Evolutionary conservation across 2,113 vertebrate species (phyloP), one percentile per base, ranked within the genome.

Genomic region (Corythornis vintsioides): DNA sequence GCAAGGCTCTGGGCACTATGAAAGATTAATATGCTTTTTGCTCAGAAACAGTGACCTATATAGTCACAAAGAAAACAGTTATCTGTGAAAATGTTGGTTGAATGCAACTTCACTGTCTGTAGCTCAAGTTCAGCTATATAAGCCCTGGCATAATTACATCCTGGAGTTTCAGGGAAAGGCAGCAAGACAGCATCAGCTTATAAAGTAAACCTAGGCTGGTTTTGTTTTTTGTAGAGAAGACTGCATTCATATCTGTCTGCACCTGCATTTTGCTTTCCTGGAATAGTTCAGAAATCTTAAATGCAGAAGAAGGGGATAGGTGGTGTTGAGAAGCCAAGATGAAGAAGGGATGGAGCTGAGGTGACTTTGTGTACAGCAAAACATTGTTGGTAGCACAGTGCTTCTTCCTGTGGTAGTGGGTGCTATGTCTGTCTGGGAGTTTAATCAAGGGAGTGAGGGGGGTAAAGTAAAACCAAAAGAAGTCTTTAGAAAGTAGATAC

Each of bases 1-100:
- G 12, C 53, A 64, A 86, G 57, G 64, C 56, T 73, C 1, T 18
- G 57, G 76, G 40, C 53, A 75, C 6, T 15, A 61, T 70, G 84
- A 79, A 92, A 85, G 79, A 75, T 45, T 93, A 85, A 79, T 74
- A 24, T 55, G 57, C 45, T 92, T 31, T 13, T 63, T 94, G 53
- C 35, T 50, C 55, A 79, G 55, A 73, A 78, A 76, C 20, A 56
- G 35, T 35, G 84, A 67, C 77, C 77, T 82, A 1, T n/a, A 38
- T 43, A 90, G 57, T 60, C 20, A 67, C 28, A 83, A 63, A 61
- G 48, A 64, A 86, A 47, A 38, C 33, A 48, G 4, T 38, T 93
- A 50, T 8, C 31, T 6, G 1, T 77, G 40, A 21, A 86, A 60
- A 26, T 22, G 31, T 73, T 86, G 15, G 11, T 74, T 6, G 4